Conservation (phyloP, 2,113 vertebrate genomes). For the Myrmecophaga tridactyla region DNA sequence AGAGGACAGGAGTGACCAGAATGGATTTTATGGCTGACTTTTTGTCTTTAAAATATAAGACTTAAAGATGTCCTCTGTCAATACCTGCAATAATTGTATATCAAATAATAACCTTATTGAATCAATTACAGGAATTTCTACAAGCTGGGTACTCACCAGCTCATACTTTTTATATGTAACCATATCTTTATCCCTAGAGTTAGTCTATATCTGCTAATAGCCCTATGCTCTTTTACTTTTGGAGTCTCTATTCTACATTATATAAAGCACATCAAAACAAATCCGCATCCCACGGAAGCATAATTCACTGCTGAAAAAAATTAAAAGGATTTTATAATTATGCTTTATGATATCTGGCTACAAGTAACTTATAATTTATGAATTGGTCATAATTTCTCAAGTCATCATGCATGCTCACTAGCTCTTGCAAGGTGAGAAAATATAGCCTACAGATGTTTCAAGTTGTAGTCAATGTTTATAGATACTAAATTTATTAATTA, state of each 20-base stretch:
- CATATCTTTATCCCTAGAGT: not conserved
- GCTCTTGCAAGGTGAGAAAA: conserved; percentile 44
- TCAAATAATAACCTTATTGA: conserved; percentile 6
- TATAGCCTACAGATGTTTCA: conserved; percentile 54
- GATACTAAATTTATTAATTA: conserved; percentile 58
- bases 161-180: not conserved
- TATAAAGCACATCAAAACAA: conserved; percentile 51
- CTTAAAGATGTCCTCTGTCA: not conserved
- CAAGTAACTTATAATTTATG: conserved; percentile 63
- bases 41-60: conserved; percentile 10
- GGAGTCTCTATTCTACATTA: not conserved
- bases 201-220: not conserved
- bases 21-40: not conserved
- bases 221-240: not conserved
- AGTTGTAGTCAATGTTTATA: conserved; percentile 57
- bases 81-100: not conserved
- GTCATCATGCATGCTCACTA: not conserved
- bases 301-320: conserved; percentile 43
- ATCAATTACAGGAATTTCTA: not conserved
- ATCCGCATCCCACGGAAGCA: conserved; percentile 23
- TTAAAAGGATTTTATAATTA: conserved; percentile 58
- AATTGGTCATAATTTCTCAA: conserved; percentile 59
- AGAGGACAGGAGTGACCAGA: not conserved
- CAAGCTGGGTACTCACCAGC: not conserved
- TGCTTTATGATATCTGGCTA: conserved; percentile 63